Conservation (phyloP, 2,113 vertebrate genomes). For the Zosterops pallidus region DNA sequence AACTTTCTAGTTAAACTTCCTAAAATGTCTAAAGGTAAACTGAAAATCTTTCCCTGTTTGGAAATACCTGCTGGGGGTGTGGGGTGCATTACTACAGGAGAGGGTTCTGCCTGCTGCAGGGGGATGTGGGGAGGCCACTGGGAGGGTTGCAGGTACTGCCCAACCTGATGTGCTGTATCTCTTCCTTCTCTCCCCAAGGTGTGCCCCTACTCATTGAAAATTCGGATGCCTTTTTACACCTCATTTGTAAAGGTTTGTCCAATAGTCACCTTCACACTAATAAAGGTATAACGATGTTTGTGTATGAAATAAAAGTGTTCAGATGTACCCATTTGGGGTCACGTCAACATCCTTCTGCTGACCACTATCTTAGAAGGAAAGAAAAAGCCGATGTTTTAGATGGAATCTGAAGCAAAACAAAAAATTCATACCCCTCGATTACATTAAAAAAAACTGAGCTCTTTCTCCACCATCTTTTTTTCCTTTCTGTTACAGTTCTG, state of each 20-base stretch:
- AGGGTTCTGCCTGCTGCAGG: rapidly evolving
- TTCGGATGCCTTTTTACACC: not conserved
- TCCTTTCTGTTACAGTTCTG: not conserved
- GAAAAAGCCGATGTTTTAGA: not conserved
- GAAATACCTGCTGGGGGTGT: no score
- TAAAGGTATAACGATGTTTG: not conserved
- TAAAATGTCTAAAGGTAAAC: no score
- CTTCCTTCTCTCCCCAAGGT: not conserved
- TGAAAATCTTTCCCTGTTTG: no score
- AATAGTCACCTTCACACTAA: not conserved
- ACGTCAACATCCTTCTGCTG: not conserved
- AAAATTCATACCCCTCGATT: rapidly evolving
- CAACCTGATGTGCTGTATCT: rapidly evolving
- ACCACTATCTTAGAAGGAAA: not conserved
- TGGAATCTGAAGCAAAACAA: not conserved
- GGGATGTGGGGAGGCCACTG: rapidly evolving
- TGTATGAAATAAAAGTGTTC: not conserved
- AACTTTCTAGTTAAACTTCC: no score
- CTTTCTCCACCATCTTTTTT: not conserved
- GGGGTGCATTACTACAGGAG: not conserved
- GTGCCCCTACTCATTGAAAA: not conserved
- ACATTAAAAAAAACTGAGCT: no score
- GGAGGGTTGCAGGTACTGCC: not conserved
- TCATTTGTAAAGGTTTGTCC: not conserved
- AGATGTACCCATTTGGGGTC: not conserved